Percentiles rank a stretch among this genome's conserved stretches.
Evolutionary conservation across 2,888 invertebrate genomes (phyloP).

Genomic region (Resseliella maxima): DNA sequence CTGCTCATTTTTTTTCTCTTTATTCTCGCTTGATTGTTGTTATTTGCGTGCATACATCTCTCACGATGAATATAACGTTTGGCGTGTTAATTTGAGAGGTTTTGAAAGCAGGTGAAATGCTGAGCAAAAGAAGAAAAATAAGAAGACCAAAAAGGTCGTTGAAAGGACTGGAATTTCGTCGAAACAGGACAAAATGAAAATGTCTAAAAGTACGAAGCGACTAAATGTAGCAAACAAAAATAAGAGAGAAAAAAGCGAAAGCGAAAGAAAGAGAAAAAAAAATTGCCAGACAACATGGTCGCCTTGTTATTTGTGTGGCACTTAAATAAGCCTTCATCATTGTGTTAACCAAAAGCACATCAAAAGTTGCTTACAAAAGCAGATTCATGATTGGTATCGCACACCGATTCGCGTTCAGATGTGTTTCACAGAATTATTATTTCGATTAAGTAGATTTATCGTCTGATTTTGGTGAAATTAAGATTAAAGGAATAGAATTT

Average conservation of each 20-base stretch:
- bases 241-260: neutral
- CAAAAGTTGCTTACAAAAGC: neutral
- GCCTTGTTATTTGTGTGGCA: neutral
- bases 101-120: neutral
- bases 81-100: conserved; percentile 13
- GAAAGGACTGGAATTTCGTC: neutral
- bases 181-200: neutral
- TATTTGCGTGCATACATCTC: neutral
- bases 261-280: too few species aligned
- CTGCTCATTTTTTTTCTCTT: neutral
- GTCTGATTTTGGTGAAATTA: neutral
- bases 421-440: neutral
- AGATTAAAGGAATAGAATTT: neutral
- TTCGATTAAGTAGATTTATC: conserved; percentile 1
- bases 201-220: neutral
- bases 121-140: neutral
- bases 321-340: neutral
- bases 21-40: neutral
- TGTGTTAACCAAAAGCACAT: neutral
- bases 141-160: neutral
- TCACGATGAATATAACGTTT: neutral
- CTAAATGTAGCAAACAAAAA: neutral
- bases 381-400: neutral
- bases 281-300: neutral
- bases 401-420: neutral